These are phyloP conservation scores for Platycnemis pennipes DNA, from an alignment of 2,888 invertebrate genomes.

Conservation along the genomic window DNA sequence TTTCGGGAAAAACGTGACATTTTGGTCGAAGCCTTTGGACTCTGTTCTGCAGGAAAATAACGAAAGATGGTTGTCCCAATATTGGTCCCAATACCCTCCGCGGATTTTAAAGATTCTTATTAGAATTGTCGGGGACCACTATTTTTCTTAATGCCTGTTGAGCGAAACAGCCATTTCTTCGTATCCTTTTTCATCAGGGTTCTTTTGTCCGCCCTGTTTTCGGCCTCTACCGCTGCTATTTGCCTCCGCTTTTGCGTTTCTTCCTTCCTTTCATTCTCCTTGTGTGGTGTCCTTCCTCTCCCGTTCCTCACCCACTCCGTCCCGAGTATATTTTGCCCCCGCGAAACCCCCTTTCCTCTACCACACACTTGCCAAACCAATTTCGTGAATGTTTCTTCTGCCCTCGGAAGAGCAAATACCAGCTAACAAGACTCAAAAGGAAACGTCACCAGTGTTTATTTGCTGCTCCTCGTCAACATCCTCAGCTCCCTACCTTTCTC, in stretches of 20 bases:
- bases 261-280: neutral
- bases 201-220: neutral
- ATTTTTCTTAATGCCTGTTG: too few relatives aligned
- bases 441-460: slow-evolving; percentile 27
- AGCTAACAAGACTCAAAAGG: slow-evolving; percentile 26
- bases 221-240: neutral
- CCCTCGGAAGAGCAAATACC: slow-evolving; percentile 28
- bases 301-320: neutral
- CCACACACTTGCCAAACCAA: slow-evolving; percentile 1
- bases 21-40: too few relatives aligned
- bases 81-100: too few relatives aligned
- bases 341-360: neutral
- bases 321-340: neutral
- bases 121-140: too few relatives aligned
- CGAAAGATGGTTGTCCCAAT: too few relatives aligned
- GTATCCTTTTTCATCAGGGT: neutral
- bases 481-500: slow-evolving; percentile 8
- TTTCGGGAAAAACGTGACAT: too few relatives aligned
- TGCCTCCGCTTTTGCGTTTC: neutral
- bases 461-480: slow-evolving; percentile 32
- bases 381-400: slow-evolving; percentile 39
- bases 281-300: too few relatives aligned
- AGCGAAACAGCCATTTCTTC: neutral
- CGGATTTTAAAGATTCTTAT: too few relatives aligned
- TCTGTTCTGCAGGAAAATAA: too few relatives aligned